Conservation (phyloP, 2,797 vertebrate species). For the Valencia hispanica region DNA sequence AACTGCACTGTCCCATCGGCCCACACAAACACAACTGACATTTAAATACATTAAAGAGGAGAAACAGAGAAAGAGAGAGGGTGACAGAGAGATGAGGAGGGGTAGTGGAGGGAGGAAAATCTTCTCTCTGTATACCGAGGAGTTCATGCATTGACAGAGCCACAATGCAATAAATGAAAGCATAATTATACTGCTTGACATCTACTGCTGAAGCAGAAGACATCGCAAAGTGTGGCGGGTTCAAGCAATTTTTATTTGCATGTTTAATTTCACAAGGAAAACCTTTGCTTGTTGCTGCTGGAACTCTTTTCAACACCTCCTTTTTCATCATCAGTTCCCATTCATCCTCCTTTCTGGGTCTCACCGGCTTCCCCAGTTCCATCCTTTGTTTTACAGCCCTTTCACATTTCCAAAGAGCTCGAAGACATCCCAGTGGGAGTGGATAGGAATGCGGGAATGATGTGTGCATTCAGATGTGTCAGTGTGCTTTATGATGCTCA, state of each 20-base stretch:
- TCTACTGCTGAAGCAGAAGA: slow-evolving; percentile 64
- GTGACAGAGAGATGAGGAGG: slow-evolving; percentile 36
- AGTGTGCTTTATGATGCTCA: slow-evolving; percentile 75
- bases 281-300: slow-evolving; percentile 65
- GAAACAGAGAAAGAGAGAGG: slow-evolving; percentile 58
- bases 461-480: slow-evolving; percentile 54
- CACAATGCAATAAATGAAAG: slow-evolving; percentile 78
- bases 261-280: slow-evolving; percentile 64
- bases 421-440: slow-evolving; percentile 72
- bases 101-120: slow-evolving; percentile 43
- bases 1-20: slow-evolving; percentile 56
- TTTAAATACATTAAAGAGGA: slow-evolving; percentile 72
- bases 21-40: slow-evolving; percentile 77
- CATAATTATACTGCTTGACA: slow-evolving; percentile 77
- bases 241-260: slow-evolving; percentile 43
- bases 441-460: slow-evolving; percentile 70
- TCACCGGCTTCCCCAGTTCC: slow-evolving; percentile 39
- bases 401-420: slow-evolving; percentile 66
- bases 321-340: slow-evolving; percentile 75
- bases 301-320: slow-evolving; percentile 67
- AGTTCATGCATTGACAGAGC: slow-evolving; percentile 72
- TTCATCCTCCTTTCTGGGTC: slow-evolving; percentile 68
- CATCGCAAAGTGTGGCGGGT: slow-evolving; percentile 54
- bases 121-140: slow-evolving; percentile 63
- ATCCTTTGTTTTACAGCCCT: neutral